Conservation (phyloP, 2,888 invertebrate species). For the Eupithecia vulgata region DNA sequence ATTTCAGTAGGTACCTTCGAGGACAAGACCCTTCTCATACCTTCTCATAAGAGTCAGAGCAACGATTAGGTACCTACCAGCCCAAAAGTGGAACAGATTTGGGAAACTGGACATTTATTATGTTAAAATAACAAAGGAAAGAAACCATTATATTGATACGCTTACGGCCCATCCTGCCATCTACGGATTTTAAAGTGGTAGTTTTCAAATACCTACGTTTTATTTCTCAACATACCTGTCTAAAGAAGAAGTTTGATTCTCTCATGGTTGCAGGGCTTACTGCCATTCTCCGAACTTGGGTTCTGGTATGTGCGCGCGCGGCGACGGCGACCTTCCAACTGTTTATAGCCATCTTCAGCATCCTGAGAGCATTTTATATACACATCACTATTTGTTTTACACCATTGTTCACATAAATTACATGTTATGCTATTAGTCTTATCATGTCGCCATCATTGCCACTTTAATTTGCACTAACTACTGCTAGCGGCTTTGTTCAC, state of each 20-base stretch:
- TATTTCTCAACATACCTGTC: conserved; percentile 53
- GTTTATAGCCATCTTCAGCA: conserved; percentile 58
- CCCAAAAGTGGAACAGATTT: no score
- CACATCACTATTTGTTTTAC: conserved; percentile 28
- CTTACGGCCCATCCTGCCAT: no score
- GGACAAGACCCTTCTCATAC: no score
- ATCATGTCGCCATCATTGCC: neutral
- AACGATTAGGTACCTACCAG: no score
- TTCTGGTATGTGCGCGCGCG: conserved; percentile 42
- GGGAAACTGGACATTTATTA: no score
- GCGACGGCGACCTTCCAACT: conserved; percentile 50
- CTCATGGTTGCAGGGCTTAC: conserved; percentile 55
- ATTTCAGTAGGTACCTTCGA: no score
- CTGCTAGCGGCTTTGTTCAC: no score
- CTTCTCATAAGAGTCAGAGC: no score
- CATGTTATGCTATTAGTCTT: neutral
- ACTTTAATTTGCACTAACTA: neutral
- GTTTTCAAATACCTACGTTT: no score
- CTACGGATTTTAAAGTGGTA: no score
- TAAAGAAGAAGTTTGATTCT: conserved; percentile 69
- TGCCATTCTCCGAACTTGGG: conserved; percentile 54
- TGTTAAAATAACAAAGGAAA: no score
- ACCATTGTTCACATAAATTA: conserved; percentile 17
- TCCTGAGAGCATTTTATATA: conserved; percentile 50
- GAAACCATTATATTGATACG: no score